These are phyloP conservation scores for Siniperca obscura DNA, from an alignment of 2,797 vertebrate species.

Conservation along the genomic window DNA sequence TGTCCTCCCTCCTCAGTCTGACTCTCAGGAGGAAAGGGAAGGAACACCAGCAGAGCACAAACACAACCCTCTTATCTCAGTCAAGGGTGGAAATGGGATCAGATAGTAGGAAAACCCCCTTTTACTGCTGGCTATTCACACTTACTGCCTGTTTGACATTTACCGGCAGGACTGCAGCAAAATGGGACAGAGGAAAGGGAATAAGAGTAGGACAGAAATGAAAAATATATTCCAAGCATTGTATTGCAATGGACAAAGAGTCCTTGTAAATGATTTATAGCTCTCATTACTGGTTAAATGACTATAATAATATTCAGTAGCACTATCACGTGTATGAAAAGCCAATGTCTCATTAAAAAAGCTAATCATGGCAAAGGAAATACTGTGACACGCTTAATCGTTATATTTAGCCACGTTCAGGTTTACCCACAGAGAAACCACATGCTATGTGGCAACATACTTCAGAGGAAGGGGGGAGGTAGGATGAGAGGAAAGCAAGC, in stretches of 20 bases:
- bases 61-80: slow-evolving; percentile 57
- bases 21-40: slow-evolving; percentile 44
- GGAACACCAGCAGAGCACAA: slow-evolving; percentile 43
- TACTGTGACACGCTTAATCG: slow-evolving; percentile 31
- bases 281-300: background rate
- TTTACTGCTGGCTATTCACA: slow-evolving; percentile 42
- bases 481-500: slow-evolving; percentile 22
- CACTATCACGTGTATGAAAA: background rate
- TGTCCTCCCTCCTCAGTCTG: slow-evolving; percentile 39
- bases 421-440: slow-evolving; percentile 62
- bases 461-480: slow-evolving; percentile 50
- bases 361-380: slow-evolving; percentile 20
- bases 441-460: slow-evolving; percentile 55
- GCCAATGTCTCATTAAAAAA: slow-evolving; percentile 14
- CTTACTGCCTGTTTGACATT: slow-evolving; percentile 39
- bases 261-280: background rate
- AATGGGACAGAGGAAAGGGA: background rate
- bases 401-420: slow-evolving; percentile 58
- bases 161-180: slow-evolving; percentile 25
- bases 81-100: slow-evolving; percentile 61
- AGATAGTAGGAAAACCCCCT: slow-evolving; percentile 57
- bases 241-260: background rate
- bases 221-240: background rate
- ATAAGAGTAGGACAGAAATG: background rate
- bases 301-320: background rate